These are phyloP conservation scores for Menidia menidia DNA, from an alignment of 2,797 vertebrate species.

Conservation along the genomic window DNA sequence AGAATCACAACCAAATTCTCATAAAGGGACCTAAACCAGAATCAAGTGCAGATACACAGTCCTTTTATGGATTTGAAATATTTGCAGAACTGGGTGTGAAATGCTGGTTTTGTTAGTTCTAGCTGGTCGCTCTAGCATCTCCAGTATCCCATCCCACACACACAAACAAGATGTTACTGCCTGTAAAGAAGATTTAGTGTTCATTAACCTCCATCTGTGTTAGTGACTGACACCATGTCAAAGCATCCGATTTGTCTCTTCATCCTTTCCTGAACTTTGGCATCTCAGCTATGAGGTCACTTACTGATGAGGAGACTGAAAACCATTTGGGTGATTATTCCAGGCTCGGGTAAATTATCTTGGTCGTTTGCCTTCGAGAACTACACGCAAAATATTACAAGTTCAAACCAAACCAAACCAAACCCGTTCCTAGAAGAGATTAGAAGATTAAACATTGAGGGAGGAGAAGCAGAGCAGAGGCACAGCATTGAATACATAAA, in stretches of 20 bases:
- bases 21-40: slow-evolving; percentile 29
- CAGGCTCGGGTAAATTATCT: slow-evolving; percentile 40
- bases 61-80: slow-evolving; percentile 12
- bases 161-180: slow-evolving; percentile 34
- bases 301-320: slow-evolving; percentile 51
- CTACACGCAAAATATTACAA: slow-evolving; percentile 42
- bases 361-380: slow-evolving; percentile 35
- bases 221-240: slow-evolving; percentile 54
- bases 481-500: slow-evolving; percentile 63
- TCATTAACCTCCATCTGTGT: slow-evolving; percentile 43
- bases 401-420: slow-evolving; percentile 25
- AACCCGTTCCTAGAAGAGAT: slow-evolving; percentile 40
- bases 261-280: slow-evolving; percentile 72
- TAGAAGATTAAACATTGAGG: slow-evolving; percentile 37
- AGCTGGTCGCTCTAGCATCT: slow-evolving; percentile 18
- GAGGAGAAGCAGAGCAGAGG: slow-evolving; percentile 64
- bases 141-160: slow-evolving; percentile 22
- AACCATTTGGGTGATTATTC: slow-evolving; percentile 48
- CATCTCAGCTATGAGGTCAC: slow-evolving; percentile 74
- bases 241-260: slow-evolving; percentile 40
- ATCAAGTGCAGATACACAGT: slow-evolving; percentile 35
- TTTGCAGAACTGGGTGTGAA: slow-evolving; percentile 31
- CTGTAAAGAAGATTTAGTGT: slow-evolving; percentile 49
- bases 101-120: slow-evolving; percentile 35
- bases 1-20: slow-evolving; percentile 30